Base-by-base conservation (phyloP, 2,888 invertebrate genomes). In the Zaprionus bogoriensis region DNA sequence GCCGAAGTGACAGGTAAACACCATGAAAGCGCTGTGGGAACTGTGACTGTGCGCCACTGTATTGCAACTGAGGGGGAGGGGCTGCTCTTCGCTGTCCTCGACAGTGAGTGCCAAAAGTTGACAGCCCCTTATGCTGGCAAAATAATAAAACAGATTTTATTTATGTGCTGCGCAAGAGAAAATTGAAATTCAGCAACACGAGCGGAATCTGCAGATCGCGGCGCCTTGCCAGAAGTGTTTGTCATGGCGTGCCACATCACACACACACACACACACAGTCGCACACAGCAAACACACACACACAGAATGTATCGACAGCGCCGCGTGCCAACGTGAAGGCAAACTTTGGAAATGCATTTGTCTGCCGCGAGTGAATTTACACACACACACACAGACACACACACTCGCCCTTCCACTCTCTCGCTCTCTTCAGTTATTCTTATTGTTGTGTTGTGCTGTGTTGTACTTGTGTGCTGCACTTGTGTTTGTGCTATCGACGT, bases 91-190 rank as follows among this genome's bases (percentile, higher is more conserved):
- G 38, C 19, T 17, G 45, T 4, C 28, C 14, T 50, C 38, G 25
- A 30, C 23, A 32, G 28, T 63, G 60, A 17, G 10, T 17, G 27
- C 44, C 62, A 58, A 42, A 38, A 59, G 51, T 82, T 76, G 78
- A 74, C 80, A 72, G 68, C 77, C 52, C 54, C 61, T 61, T 51
- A 20, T 63, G 45, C 45, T 46, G 42, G 14, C 3, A 44, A 67
- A 77, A 77, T 70, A 83, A 84, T 81, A 81, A 78, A 84, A 78
- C 69, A 64, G 76, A 78, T 84, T 84, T 81, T 84, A 81, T 81
- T 81, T 81, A 81, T 84, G 74, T 71, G 74, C 74, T 69, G 69
- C 74, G 74, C 67, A 72, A 66, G 55, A 63, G 69, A 50, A 81
- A 84, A 81, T 81, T 84, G 80, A 80, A 84, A 81, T 83, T 80